Evolutionary conservation across 2,113 vertebrate species (phyloP), one percentile per base, ranked within the genome.

Genomic region (Syrmaticus mikado): DNA sequence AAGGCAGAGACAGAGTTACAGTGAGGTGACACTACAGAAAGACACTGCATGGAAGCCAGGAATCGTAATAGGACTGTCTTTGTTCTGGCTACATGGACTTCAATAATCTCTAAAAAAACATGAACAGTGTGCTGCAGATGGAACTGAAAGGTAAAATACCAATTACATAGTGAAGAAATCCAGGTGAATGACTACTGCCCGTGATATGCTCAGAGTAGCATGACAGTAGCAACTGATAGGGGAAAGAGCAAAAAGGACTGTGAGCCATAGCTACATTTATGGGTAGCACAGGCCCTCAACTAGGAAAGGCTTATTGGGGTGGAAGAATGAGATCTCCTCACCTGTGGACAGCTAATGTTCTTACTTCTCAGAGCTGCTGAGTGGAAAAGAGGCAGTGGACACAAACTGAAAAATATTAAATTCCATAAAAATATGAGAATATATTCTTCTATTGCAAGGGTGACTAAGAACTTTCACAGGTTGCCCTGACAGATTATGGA

Each of bases 201-300:
- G 20, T 0, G 0, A 14, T 58, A 60, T 0, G 6, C 27, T 72
- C 45, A 43, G 34, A 41, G 38, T 11, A 48, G 53, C 53, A 40
- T 38, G 12, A 62, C 43, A 24, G 5, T 28, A n/a, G 30, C 58
- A 58, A 22, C 10, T 43, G 67, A 30, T 10, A 68, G 34, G 50
- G 36, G 8, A 57, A 55, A 34, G 12, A 65, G 43, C 68, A 60
- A 50, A 48, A 80, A 28, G n/a, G 62, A 30, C 38, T 24, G 10
- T 19, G n/a, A 91, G 34, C 18, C 1, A 0, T 6, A 53, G 21
- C 36, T 75, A 38, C 43, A 10, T 75, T 64, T 70, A 28, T 20
- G 55, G 68, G 25, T 28, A 80, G 48, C 2, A 8, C 25, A 28
- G 32, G 19, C 28, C 55, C 28, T 60, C 30, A 22, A 38, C 7